Conservation (phyloP, 2,888 invertebrate genomes). For the Nemurella pictetii region DNA sequence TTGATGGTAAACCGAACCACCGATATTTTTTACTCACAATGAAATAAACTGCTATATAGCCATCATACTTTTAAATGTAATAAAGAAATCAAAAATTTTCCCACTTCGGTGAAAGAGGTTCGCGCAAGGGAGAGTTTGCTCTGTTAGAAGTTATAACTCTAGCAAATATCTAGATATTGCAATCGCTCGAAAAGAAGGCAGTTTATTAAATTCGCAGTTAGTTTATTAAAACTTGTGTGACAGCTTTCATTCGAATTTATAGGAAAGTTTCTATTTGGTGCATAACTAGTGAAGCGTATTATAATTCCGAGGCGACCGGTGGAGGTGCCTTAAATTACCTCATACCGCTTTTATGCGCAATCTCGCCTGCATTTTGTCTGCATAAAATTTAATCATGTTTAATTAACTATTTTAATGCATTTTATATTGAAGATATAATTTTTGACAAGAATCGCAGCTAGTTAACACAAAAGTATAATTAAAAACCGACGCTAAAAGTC, state of each 20-base stretch:
- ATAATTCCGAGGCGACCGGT: too few relatives aligned
- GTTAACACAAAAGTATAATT: too few relatives aligned
- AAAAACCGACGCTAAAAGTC: too few relatives aligned
- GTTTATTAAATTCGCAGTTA: background rate
- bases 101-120: background rate
- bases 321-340: too few relatives aligned
- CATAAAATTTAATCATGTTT: too few relatives aligned
- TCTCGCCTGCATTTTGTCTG: too few relatives aligned
- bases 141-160: background rate
- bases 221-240: background rate
- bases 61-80: constrained; percentile 8
- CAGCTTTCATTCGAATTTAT: background rate
- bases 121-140: too few relatives aligned
- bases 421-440: too few relatives aligned
- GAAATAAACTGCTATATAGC: constrained; percentile 12
- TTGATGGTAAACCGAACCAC: constrained; percentile 20
- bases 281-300: background rate
- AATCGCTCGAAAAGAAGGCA: background rate
- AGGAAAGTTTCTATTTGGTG: background rate
- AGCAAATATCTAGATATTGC: background rate
- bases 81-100: constrained; percentile 18
- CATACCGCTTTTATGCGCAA: too few relatives aligned
- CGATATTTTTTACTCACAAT: constrained; percentile 5
- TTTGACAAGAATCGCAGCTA: too few relatives aligned
- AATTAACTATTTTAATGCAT: too few relatives aligned